These are phyloP conservation scores for Aldrovandia affinis DNA, from an alignment of 2,797 vertebrate species.

Conservation along the genomic window DNA sequence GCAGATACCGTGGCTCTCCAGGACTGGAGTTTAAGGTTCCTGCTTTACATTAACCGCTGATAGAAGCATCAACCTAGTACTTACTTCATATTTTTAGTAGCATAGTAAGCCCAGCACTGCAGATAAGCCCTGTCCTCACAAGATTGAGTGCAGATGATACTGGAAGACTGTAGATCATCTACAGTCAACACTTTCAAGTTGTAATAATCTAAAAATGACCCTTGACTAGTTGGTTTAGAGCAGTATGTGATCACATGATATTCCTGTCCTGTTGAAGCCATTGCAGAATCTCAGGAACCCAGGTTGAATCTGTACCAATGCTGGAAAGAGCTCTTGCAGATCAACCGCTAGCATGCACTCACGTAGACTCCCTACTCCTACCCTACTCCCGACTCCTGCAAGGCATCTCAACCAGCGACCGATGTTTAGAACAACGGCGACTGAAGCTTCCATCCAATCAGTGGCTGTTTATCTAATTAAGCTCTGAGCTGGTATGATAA, in stretches of 20 bases:
- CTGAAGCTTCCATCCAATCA: neutral
- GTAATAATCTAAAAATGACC: neutral
- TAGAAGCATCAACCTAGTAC: neutral
- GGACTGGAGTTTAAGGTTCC: no score
- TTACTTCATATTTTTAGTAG: no score
- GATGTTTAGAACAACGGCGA: neutral
- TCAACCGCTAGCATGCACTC: no score
- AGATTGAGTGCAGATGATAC: neutral
- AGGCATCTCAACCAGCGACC: neutral
- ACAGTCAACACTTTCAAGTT: neutral
- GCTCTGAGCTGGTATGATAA: neutral
- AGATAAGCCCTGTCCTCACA: no score
- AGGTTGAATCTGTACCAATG: neutral
- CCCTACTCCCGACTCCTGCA: neutral
- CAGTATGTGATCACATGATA: neutral
- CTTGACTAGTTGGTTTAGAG: neutral
- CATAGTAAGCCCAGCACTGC: no score
- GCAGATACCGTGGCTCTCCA: no score
- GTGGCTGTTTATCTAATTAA: neutral
- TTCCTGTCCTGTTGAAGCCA: neutral
- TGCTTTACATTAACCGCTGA: neutral
- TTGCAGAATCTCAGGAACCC: neutral
- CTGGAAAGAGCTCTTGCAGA: neutral
- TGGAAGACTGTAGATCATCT: neutral
- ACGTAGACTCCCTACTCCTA: neutral